Percentiles rank a stretch among this genome's conserved stretches.
Conservation (phyloP, 2,797 vertebrate genomes). For the Apogon talboti region DNA sequence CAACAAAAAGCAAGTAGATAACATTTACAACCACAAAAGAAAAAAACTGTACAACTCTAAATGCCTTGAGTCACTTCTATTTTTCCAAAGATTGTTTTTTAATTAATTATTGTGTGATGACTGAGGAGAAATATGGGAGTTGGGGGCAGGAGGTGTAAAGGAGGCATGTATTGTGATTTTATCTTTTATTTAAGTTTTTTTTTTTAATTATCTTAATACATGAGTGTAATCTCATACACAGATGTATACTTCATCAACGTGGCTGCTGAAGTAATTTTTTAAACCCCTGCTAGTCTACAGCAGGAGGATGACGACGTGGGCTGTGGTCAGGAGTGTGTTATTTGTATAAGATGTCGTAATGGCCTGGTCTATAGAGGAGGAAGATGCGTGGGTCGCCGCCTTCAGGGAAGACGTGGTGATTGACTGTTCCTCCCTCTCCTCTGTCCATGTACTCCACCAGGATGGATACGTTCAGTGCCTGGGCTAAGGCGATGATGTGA, state of each 20-base stretch:
- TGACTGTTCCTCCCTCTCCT: constrained; percentile 92
- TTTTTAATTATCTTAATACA: constrained; percentile 62
- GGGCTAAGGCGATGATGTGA: constrained; percentile 96
- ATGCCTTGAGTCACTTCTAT: constrained; percentile 84
- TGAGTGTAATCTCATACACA: constrained; percentile 74
- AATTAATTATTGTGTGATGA: constrained; percentile 70
- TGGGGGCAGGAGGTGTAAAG: constrained; percentile 40
- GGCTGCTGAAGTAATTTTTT: constrained; percentile 57
- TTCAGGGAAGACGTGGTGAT: constrained; percentile 94
- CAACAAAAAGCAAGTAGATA: constrained; percentile 86
- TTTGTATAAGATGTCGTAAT: constrained; percentile 98
- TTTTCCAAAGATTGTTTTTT: constrained; percentile 64
- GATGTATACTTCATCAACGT: constrained; percentile 72
- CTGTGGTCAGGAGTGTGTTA: constrained; percentile 72
- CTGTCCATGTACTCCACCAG: constrained; percentile 98
- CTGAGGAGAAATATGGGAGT: constrained; percentile 48
- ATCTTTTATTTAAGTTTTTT: constrained; percentile 39
- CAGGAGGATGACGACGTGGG: constrained; percentile 39
- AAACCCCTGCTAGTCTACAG: constrained; percentile 43
- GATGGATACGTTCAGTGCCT: constrained; percentile 92
- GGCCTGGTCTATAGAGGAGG: constrained; percentile 95
- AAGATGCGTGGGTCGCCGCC: constrained; percentile 93
- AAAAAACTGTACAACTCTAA: constrained; percentile 90
- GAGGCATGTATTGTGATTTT: constrained; percentile 71
- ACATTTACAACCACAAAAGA: constrained; percentile 94